These are phyloP conservation scores for Aspidiotus destructor DNA, from an alignment of 2,888 invertebrate species.

Conservation along the genomic window DNA sequence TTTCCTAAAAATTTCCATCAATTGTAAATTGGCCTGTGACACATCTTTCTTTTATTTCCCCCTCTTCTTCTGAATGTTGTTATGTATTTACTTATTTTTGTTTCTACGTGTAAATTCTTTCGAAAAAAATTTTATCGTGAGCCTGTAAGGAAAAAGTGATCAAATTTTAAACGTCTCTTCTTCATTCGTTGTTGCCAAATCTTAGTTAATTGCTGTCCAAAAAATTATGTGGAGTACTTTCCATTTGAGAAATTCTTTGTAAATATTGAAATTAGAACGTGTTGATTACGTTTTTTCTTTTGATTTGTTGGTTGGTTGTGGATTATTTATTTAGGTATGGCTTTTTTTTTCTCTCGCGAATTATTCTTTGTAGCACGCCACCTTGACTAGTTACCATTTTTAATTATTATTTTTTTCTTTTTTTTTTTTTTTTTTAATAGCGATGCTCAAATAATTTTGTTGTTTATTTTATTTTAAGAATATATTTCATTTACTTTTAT, in stretches of 20 bases:
- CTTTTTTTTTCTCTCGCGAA: not conserved
- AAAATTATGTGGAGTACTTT: too few relatives aligned
- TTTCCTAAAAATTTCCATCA: too few relatives aligned
- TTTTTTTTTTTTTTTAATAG: conserved; percentile 19
- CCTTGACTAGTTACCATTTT: conserved; percentile 32
- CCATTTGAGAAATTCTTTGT: conserved; percentile 12
- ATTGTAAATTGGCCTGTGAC: too few relatives aligned
- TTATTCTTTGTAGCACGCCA: conserved; percentile 28
- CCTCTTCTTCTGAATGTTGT: too few relatives aligned
- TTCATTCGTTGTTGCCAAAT: too few relatives aligned
- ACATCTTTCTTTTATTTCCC: too few relatives aligned
- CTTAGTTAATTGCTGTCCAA: too few relatives aligned
- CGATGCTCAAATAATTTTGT: conserved; percentile 23
- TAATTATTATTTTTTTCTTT: conserved; percentile 24
- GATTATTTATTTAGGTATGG: conserved; percentile 16
- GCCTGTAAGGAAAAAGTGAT: too few relatives aligned
- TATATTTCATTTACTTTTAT: conserved; percentile 18
- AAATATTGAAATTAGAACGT: conserved; percentile 14
- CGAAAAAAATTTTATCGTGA: too few relatives aligned
- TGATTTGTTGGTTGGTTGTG: conserved; percentile 19
- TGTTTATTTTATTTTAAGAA: conserved; percentile 8
- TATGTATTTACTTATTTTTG: too few relatives aligned
- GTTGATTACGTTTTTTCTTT: conserved; percentile 3
- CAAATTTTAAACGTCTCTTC: too few relatives aligned
- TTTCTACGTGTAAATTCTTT: too few relatives aligned